Evolutionary conservation across 2,888 invertebrate genomes (phyloP).

Genomic region (Amblyjoppa proteus): DNA sequence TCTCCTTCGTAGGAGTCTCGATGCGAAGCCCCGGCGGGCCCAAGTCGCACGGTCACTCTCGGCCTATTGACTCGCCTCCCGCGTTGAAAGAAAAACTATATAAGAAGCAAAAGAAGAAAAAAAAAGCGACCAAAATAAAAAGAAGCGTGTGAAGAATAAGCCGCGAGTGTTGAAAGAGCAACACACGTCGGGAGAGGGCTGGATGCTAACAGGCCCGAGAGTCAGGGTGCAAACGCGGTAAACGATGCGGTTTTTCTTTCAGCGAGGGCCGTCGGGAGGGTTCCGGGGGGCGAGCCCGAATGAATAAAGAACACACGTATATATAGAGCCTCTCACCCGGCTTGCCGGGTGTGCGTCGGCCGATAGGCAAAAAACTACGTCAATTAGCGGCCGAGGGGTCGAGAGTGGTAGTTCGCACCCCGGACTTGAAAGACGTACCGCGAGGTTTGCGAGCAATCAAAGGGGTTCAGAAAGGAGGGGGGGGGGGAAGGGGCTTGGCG

Average conservation of each 20-base stretch:
- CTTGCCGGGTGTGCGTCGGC: conserved; percentile 77
- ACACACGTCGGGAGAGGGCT: conserved; percentile 50
- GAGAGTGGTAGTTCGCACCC: conserved; percentile 75
- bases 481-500: conserved; percentile 20
- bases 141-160: conserved; percentile 40
- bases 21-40: background rate
- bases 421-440: conserved; percentile 71
- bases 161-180: conserved; percentile 52
- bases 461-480: conserved; percentile 26
- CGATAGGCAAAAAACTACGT: conserved; percentile 80
- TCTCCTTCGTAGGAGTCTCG: background rate
- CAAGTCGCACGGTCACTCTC: background rate
- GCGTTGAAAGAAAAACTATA: background rate
- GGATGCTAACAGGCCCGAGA: conserved; percentile 49
- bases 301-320: conserved; percentile 79
- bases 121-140: conserved; percentile 53
- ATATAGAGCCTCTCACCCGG: conserved; percentile 17
- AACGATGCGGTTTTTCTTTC: conserved; percentile 84
- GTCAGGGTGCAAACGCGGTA: conserved; percentile 77
- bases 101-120: conserved; percentile 57
- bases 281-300: conserved; percentile 74
- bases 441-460: conserved; percentile 63
- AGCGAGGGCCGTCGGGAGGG: conserved; percentile 67
- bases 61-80: background rate
- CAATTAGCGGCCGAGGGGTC: conserved; percentile 76